Conservation (phyloP, 2,888 invertebrate species). For the Cerastis rubricosa region DNA sequence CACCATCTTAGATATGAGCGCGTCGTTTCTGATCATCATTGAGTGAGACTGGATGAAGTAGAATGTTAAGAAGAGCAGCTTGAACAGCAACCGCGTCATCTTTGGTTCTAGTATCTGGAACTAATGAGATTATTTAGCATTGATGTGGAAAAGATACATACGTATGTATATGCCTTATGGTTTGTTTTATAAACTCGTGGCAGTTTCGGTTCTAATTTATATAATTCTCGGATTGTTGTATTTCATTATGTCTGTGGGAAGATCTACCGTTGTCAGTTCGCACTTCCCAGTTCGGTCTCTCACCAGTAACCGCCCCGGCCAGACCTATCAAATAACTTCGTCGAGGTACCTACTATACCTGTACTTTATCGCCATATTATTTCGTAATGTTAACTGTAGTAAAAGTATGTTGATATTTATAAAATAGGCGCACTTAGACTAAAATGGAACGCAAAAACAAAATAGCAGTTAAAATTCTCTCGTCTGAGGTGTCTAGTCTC, state of each 20-base stretch:
- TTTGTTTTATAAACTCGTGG: not conserved
- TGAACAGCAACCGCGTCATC: constrained; percentile 41
- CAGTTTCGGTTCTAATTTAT: not conserved
- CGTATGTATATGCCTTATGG: not conserved
- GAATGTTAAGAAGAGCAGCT: constrained; percentile 55
- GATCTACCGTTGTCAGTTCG: not conserved
- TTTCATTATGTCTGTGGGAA: not conserved
- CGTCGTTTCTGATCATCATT: constrained; percentile 84
- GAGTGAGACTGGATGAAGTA: constrained; percentile 60
- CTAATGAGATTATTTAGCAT: constrained; percentile 4
- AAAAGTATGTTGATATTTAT: not conserved
- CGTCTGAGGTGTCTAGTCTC: not conserved
- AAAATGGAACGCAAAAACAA: not conserved
- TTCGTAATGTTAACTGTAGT: not conserved
- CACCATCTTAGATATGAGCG: constrained; percentile 84
- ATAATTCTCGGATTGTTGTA: too few relatives aligned
- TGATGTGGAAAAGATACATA: not conserved
- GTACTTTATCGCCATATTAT: not conserved
- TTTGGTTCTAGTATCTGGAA: constrained; percentile 47
- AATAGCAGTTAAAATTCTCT: not conserved
- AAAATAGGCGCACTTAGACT: not conserved
- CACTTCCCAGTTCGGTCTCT: not conserved
- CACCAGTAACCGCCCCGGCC: not conserved
- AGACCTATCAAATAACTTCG: not conserved
- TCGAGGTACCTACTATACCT: not conserved